Evolutionary conservation across 2,888 invertebrate species (phyloP), one percentile per base, ranked within the genome.

Genomic region (Poecilus cupreus): DNA sequence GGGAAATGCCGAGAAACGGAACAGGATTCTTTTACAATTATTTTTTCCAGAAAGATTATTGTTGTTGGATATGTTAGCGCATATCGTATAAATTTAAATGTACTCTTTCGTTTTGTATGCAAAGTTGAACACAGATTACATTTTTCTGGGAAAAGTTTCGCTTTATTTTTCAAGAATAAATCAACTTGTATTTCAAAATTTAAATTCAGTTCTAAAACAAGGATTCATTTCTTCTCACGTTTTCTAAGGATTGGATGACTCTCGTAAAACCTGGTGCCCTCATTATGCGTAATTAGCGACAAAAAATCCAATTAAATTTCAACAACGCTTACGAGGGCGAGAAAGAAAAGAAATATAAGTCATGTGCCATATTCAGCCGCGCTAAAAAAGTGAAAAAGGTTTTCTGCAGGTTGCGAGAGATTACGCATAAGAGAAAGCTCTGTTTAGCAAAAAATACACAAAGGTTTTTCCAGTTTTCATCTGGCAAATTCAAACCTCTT

Each of bases 231-330:
- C 24, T 60, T 26, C 24, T 60, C 60, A 32, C 26, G 11, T 60
- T 60, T 60, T 24, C 24, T 24, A 13, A 32, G 60, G n/a, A 24
- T 24, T 26, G 13, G 13, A 13, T 60, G 26, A 11, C 26, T 60
- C 26, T 13, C 20, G 18, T 8, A 20, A 20, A 22, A 54, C 2
- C 32, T 54, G 8, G 22, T 60, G 60, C n/a, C 3, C 68, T 68
- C 37, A 39, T 68, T 68, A 60, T n/a, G 18, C 68, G 39, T 20
- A 68, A 68, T 68, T 68, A 68, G 39, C 13, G 20, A 13, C 20
- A 39, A 68, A 68, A 68, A 68, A 39, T 68, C 39, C 39, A 68
- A 68, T 68, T 68, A 68, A 68, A 68, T 68, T 39, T 39, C 68
- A 68, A 68, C 20, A 68, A 68, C 6, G 22, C 68, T 57, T 22